Evolutionary conservation across 2,888 invertebrate species (phyloP), one percentile per base, ranked within the genome.

Genomic region (Pemphredon lugubris): DNA sequence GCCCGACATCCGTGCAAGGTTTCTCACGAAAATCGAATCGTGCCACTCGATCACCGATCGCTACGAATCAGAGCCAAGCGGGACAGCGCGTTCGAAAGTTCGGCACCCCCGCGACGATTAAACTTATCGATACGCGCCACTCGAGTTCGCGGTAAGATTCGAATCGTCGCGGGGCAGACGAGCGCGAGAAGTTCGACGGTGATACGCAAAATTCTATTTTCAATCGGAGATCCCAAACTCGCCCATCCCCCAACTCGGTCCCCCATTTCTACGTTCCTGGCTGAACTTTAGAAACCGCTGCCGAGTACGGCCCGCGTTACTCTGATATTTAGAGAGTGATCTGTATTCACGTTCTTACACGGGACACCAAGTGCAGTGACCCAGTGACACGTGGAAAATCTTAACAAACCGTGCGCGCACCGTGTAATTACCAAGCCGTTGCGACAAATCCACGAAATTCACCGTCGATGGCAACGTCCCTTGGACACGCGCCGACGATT

Each of bases 261-360:
- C 18, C 21, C 13, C n/a, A 7, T 21, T 50, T 6, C n/a, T 55
- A 61, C 59, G 68, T 60, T 73, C 44, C 68, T 57, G 44, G 39
- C 18, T 42, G 55, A 40, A 72, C 53, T 73, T 68, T 57, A 39
- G 53, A 55, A 59, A 55, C 63, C 21, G 50, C 45, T 30, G 50
- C 26, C 51, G 59, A 48, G 50, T 40, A 66, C 60, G 61, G 53
- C 13, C 58, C 18, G 30, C 57, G 26, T 51, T 74, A 67, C 77
- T 77, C 54, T 60, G 74, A 77, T 77, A 77, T 77, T 77, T 68
- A 74, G 59, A 71, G 74, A 71, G 61, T 42, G 74, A 77, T 77
- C 65, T 74, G 60, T 74, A 77, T 77, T 77, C 77, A 61, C 59
- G 51, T 68, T 68, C 48, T 48, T 58, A 37, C 61, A 39, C 59